Evolutionary conservation across 2,888 invertebrate genomes (phyloP).

Genomic region (Dolomedes plantarius): DNA sequence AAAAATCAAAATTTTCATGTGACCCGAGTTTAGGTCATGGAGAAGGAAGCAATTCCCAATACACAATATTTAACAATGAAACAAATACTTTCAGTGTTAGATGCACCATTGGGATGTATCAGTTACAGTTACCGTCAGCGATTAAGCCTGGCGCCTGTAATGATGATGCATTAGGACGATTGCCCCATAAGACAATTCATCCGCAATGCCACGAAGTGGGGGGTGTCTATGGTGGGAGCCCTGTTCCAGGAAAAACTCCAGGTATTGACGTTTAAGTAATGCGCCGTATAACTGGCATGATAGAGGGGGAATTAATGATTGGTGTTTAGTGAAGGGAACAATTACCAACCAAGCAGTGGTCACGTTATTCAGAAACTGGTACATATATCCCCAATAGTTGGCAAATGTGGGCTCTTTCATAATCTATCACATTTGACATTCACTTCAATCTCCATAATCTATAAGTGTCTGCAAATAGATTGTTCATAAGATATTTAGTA

Average conservation of each 20-base stretch:
- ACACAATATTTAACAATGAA: too few species aligned
- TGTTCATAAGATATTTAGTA: too few species aligned
- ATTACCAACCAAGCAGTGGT: slow-evolving; percentile 4
- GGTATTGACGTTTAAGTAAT: slow-evolving; percentile 37
- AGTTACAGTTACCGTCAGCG: slow-evolving; percentile 7
- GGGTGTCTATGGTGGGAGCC: neutral
- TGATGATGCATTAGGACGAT: slow-evolving; percentile 52
- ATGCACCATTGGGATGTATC: slow-evolving; percentile 1
- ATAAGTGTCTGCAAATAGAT: too few species aligned
- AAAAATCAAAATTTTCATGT: too few species aligned
- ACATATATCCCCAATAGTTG: too few species aligned
- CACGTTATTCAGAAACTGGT: too few species aligned
- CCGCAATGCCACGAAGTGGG: slow-evolving; percentile 16
- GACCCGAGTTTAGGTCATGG: too few species aligned
- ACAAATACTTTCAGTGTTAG: too few species aligned
- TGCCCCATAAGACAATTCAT: slow-evolving; percentile 26
- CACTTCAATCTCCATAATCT: too few species aligned
- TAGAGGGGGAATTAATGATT: slow-evolving; percentile 23
- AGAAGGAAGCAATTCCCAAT: too few species aligned
- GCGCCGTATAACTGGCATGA: slow-evolving; percentile 1
- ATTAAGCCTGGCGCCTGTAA: slow-evolving; percentile 38
- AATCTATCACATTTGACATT: too few species aligned
- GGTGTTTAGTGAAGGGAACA: slow-evolving; percentile 23
- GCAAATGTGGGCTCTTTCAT: too few species aligned
- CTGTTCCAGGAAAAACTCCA: slow-evolving; percentile 5